Conservation (phyloP, 2,797 vertebrate genomes). For the Pachyuromys duprasi region DNA sequence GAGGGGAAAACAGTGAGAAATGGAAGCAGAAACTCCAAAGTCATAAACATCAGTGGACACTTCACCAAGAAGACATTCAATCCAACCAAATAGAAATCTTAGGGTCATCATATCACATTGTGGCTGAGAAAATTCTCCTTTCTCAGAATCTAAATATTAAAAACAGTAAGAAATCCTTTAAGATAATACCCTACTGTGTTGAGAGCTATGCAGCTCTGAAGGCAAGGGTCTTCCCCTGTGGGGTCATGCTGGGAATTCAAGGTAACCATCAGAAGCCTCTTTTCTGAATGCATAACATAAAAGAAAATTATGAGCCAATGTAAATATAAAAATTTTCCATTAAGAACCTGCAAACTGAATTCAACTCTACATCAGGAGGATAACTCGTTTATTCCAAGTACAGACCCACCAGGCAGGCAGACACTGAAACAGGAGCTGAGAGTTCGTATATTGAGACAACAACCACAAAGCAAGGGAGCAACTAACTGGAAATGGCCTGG, state of each 20-base stretch:
- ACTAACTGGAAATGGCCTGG: neutral
- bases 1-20: neutral
- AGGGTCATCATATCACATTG: neutral
- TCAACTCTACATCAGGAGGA: neutral
- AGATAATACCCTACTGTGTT: neutral
- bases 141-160: neutral
- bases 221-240: neutral
- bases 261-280: neutral
- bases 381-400: neutral
- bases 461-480: too few relatives aligned
- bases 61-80: neutral
- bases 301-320: neutral
- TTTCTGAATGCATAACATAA: neutral
- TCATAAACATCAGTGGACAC: neutral
- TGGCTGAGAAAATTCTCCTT: neutral
- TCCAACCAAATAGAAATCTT: neutral
- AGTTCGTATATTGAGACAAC: neutral
- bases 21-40: neutral
- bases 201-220: neutral
- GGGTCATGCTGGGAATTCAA: neutral
- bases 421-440: too few relatives aligned
- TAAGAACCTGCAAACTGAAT: neutral
- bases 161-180: neutral
- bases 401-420: neutral
- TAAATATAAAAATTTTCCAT: neutral